A percentile compares a stretch with the other conserved stretches of the same genome.
Conservation (phyloP, 92 coral and sea anemone species). For the Zoanthus sociatus region DNA sequence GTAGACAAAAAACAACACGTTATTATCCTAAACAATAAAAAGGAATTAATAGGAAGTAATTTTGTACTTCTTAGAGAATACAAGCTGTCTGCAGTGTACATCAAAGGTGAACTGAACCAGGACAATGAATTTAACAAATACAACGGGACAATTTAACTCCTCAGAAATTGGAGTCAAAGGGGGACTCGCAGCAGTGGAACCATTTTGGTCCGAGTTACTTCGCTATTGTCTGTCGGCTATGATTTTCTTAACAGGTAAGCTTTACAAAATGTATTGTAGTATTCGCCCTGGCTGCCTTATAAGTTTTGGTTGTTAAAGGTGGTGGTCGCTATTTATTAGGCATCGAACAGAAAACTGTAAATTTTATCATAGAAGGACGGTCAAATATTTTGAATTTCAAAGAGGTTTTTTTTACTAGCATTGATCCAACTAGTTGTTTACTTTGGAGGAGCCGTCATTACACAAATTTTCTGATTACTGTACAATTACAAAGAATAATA, state of each 20-base stretch:
- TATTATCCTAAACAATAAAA: neutral
- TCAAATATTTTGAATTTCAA: too few species aligned
- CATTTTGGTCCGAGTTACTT: slow-evolving; percentile 74
- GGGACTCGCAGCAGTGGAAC: slow-evolving; percentile 37
- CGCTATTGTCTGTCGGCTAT: slow-evolving; percentile 70
- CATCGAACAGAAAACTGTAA: too few species aligned
- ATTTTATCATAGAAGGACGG: too few species aligned
- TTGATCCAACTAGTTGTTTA: too few species aligned
- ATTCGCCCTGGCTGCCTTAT: too few species aligned
- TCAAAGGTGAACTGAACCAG: neutral
- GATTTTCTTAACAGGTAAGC: slow-evolving; percentile 79
- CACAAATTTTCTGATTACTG: too few species aligned
- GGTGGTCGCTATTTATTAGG: neutral
- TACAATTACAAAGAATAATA: too few species aligned
- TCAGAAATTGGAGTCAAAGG: neutral
- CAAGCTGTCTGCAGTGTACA: neutral
- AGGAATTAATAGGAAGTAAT: neutral
- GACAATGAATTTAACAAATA: slow-evolving; percentile 27
- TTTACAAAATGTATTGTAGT: neutral
- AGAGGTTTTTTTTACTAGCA: too few species aligned
- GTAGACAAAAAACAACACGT: neutral
- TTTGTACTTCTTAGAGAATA: slow-evolving; percentile 21
- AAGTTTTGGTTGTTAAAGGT: neutral
- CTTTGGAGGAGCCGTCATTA: too few species aligned
- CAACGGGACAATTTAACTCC: neutral